Conservation (phyloP, 2,113 vertebrate genomes). For the Campylorhamphus procurvoides region DNA sequence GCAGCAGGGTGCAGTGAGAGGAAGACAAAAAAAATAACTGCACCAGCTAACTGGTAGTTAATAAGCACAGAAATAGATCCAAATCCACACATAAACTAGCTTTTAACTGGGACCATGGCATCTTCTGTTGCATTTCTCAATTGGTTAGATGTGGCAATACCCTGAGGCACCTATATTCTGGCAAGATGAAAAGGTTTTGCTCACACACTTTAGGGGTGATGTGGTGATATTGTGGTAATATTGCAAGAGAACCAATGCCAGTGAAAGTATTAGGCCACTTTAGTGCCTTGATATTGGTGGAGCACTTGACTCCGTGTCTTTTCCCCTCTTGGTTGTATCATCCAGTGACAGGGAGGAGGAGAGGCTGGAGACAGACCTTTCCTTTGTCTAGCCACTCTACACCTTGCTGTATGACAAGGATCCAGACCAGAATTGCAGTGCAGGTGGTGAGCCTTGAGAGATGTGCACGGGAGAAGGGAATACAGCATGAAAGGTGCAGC, state of each 20-base stretch:
- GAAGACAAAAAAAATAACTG: neutral
- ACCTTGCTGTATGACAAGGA: neutral
- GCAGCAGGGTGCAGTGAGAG: neutral
- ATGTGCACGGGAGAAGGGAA: neutral
- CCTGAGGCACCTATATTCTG: neutral
- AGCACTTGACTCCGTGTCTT: neutral
- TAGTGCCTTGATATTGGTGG: neutral
- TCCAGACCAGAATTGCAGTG: neutral
- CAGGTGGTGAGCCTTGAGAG: neutral
- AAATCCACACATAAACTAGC: neutral
- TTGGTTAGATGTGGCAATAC: neutral
- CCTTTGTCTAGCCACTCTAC: accelerated
- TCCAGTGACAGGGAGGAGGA: neutral
- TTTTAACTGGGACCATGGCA: neutral
- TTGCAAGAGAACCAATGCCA: neutral
- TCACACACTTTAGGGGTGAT: neutral
- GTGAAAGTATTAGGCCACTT: neutral
- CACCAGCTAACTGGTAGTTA: neutral
- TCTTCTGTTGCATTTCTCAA: neutral
- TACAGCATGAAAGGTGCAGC: neutral
- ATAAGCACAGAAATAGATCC: neutral
- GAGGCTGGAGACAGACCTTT: neutral
- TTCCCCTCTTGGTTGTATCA: neutral
- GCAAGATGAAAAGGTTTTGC: neutral
- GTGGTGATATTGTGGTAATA: neutral